Evolutionary conservation across 2,113 vertebrate genomes (phyloP), one percentile per base, ranked within the genome.

Genomic region (Ptyas mucosa): DNA sequence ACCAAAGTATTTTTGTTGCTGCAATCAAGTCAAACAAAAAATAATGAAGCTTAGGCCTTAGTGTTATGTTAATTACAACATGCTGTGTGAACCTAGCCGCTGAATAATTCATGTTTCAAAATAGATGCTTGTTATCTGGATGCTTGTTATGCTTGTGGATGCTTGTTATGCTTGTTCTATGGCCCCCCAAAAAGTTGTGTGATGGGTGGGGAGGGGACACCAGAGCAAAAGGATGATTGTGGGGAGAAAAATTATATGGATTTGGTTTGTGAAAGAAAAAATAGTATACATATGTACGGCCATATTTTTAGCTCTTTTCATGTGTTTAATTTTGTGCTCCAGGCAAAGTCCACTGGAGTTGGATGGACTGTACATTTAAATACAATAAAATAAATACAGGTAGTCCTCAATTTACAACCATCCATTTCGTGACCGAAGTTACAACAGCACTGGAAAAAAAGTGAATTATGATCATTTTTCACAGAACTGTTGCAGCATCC

Each of bases 221-320:
- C n/a, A 75, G 69, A 39, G n/a, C n/a, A 75, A 75, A 34, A 75
- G 15, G 69, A 75, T 75, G 15, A 75, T 75, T 75, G n/a, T 39
- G n/a, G n/a, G 69, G n/a, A 39, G 69, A 75, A 75, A 1, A 75
- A 75, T n/a, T 8, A 34, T 75, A 18, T 0, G 15, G 15, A 20
- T 75, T 34, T 75, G 69, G 2, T 75, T 75, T 34, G n/a, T 20
- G 69, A 39, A 75, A 39, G n/a, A 39, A 34, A 5, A 75, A 75
- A 39, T 39, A 20, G 6, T 20, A 20, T 39, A 20, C 5, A 39
- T 8, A 75, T 0, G 0, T 39, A 39, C 2, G 15, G n/a, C 15
- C 34, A 81, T 81, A 21, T 39, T 81, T 69, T 81, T 81, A 81
- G 15, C 34, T 39, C 6, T 81, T 81, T 20, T 20, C 3, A 39